A percentile compares a stretch with the other conserved stretches of the same genome.
phyloP scores from a whole-genome alignment of 1,140 invertebrate genomes.

The Saccostrea cuccullata region DNA sequence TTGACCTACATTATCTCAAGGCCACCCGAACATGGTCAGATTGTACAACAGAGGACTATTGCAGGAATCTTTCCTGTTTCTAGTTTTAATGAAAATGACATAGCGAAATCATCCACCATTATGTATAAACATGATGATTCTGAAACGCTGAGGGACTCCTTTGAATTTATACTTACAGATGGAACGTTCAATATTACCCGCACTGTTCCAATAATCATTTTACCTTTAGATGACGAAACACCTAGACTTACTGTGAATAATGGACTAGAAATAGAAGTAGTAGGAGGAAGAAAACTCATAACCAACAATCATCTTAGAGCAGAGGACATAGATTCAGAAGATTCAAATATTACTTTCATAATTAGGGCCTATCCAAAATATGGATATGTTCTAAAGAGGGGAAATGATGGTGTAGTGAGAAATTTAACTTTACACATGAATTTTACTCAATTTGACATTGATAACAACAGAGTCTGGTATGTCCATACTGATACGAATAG shows the following conservation, averaged over 20 bases:
- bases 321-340: constrained; percentile 77
- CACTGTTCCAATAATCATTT: constrained; percentile 74
- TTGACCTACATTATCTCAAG: constrained; percentile 74
- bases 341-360: constrained; percentile 74
- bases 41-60: constrained; percentile 71
- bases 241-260: constrained; percentile 77
- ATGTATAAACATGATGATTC: constrained; percentile 79
- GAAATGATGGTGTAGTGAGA: constrained; percentile 46
- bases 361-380: constrained; percentile 74
- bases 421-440: constrained; percentile 76
- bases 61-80: constrained; percentile 69
- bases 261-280: constrained; percentile 76
- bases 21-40: constrained; percentile 76
- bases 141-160: constrained; percentile 76
- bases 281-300: constrained; percentile 75
- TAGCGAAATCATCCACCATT: constrained; percentile 74
- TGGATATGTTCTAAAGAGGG: constrained; percentile 72
- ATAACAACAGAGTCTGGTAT: constrained; percentile 74
- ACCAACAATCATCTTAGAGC: constrained; percentile 76
- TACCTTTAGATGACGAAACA: constrained; percentile 79
- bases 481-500: constrained; percentile 75
- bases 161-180: constrained; percentile 77
- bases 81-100: constrained; percentile 76
- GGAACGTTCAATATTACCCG: constrained; percentile 76
- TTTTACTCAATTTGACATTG: constrained; percentile 78